Evolutionary conservation across 2,888 invertebrate species (phyloP).

Genomic region (Sphaerophoria rueppellii): DNA sequence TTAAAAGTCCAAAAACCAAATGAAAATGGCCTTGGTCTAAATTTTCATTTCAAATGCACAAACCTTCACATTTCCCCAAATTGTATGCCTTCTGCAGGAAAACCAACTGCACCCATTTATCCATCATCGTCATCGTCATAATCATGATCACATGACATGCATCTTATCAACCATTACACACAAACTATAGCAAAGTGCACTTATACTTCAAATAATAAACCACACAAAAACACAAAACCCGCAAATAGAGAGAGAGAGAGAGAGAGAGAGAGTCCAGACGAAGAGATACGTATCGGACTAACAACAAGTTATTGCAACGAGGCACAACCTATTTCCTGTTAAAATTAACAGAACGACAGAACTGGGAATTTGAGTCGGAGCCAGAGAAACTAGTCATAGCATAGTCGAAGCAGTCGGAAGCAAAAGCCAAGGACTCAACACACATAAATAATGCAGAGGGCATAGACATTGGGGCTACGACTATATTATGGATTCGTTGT

Average conservation of each 20-base stretch:
- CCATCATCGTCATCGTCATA: conserved; percentile 20
- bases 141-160: conserved; percentile 63
- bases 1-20: too few relatives aligned
- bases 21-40: too few relatives aligned
- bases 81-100: not conserved
- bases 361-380: conserved; percentile 26
- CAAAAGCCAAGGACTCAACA: conserved; percentile 31
- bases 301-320: conserved; percentile 66
- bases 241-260: conserved; percentile 11
- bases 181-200: conserved; percentile 30
- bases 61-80: not conserved
- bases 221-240: conserved; percentile 54
- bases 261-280: not conserved
- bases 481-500: conserved; percentile 47
- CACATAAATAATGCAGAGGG: conserved; percentile 65
- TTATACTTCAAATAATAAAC: conserved; percentile 27
- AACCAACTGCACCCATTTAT: conserved; percentile 4
- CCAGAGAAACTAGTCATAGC: not conserved
- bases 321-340: conserved; percentile 67
- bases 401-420: not conserved
- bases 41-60: not conserved
- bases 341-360: conserved; percentile 41
- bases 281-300: conserved; percentile 17
- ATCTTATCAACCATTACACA: conserved; percentile 58
- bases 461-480: conserved; percentile 36